Percentiles rank a stretch among this genome's conserved stretches.
phyloP scores from a whole-genome alignment of 2,113 vertebrate genomes.

The Xiphophorus hellerii region DNA sequence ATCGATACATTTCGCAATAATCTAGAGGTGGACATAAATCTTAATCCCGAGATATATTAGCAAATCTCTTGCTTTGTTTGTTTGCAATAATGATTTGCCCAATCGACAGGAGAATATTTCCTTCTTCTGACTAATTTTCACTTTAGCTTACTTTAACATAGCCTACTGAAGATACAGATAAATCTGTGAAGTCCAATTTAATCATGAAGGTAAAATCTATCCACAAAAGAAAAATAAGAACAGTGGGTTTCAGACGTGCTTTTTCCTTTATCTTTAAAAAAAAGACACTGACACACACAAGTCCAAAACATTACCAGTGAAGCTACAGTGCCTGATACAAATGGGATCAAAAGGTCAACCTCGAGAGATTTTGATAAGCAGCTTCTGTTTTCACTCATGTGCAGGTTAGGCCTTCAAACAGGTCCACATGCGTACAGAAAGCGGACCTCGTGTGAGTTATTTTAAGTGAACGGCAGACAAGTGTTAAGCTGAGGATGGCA shows the following conservation, averaged over 20 bases:
- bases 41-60: neutral
- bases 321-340: constrained; percentile 5
- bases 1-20: neutral
- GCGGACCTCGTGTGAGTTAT: constrained; percentile 50
- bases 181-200: neutral
- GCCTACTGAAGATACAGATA: neutral
- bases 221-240: neutral
- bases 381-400: constrained; percentile 51
- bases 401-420: constrained; percentile 32
- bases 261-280: neutral
- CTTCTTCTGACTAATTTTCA: neutral
- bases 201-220: neutral
- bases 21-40: neutral
- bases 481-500: constrained; percentile 13
- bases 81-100: too few species aligned
- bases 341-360: constrained; percentile 23
- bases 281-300: neutral
- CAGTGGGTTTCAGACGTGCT: neutral
- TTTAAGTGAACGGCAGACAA: constrained; percentile 68
- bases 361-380: constrained; percentile 45
- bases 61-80: neutral
- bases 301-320: constrained; percentile 1
- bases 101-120: neutral
- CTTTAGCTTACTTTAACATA: neutral
- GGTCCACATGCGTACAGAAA: constrained; percentile 18